Conservation (phyloP, 2,113 vertebrate species). For the Pionites leucogaster region DNA sequence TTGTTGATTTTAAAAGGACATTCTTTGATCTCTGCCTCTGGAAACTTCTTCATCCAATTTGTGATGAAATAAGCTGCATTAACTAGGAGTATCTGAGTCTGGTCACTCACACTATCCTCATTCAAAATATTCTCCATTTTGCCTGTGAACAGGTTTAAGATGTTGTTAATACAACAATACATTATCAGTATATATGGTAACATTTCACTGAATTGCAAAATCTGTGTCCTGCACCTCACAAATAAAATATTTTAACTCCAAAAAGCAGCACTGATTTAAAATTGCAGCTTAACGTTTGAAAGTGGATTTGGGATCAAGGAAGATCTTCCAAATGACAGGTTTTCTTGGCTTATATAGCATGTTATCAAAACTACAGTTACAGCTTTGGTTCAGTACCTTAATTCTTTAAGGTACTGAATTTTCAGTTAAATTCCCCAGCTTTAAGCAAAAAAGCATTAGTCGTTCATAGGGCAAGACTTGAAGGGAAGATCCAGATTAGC, state of each 20-base stretch:
- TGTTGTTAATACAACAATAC: not conserved
- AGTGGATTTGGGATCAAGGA: not conserved
- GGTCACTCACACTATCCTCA: constrained; percentile 62
- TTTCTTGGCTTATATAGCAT: not conserved
- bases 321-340: not conserved
- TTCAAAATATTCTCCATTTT: constrained; percentile 76
- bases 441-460: not conserved
- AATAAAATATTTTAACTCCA: not conserved
- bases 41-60: constrained; percentile 84
- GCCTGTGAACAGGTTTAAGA: constrained; percentile 59
- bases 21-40: constrained; percentile 78
- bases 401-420: not conserved
- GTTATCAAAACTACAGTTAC: not conserved
- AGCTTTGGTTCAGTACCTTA: not conserved
- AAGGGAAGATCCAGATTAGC: not conserved
- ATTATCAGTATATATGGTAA: not conserved
- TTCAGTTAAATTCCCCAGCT: not conserved
- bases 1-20: constrained; percentile 80
- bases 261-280: not conserved
- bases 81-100: constrained; percentile 79
- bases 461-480: not conserved
- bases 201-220: not conserved
- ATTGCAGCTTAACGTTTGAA: not conserved
- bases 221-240: not conserved
- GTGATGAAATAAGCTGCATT: constrained; percentile 81